Base-by-base conservation (phyloP, 1,140 invertebrate genomes). In the Colletes latitarsis region DNA sequence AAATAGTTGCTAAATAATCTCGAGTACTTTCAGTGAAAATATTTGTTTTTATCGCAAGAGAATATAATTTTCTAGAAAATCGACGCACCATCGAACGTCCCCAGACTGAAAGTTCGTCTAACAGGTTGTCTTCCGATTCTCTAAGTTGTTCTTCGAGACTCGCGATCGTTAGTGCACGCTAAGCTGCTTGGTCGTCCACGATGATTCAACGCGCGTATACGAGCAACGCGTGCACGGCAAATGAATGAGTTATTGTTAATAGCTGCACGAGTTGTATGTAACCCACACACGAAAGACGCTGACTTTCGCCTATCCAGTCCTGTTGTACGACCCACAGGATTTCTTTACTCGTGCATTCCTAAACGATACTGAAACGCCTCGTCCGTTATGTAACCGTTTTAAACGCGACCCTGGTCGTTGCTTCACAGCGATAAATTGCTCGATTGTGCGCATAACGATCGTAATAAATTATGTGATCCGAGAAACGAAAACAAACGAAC, bases 281-380 rank as follows among this genome's bases (percentile, higher is more conserved):
- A 39, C 74, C 80, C 62, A 78, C 68, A 62, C 75, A 67, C 55
- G 49, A 77, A 49, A 78, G 80, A 78, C 19, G 46, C 64, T 63
- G 6, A 74, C 77, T 82, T 82, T 82, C 77, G 74, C 81, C 62
- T 62, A 82, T 78, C 21, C 21, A 55, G 72, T 46, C 74, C 41
- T 53, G 15, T 17, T 15, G 58, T 12, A 39, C 70, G 69, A 57
- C 57, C 57, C 63, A 81, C 73, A 1, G 19, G 58, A 21, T 78
- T 82, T 66, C 62, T 71, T 66, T 69, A 9, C 6, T 19, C 10
- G 49, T 17, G 46, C 73, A 71, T 77, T 82, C 52, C 43, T 39
- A 69, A 64, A 70, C 64, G 53, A 52, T 62, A 58, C 14, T 15
- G 46, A 58, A 67, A 75, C 41, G 39, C 14, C 30, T 17, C 17